A percentile compares a stretch with the other conserved stretches of the same genome.
Evolutionary conservation across 1,140 invertebrate genomes (phyloP).

Genomic region (Bilobella aurantiaca): DNA sequence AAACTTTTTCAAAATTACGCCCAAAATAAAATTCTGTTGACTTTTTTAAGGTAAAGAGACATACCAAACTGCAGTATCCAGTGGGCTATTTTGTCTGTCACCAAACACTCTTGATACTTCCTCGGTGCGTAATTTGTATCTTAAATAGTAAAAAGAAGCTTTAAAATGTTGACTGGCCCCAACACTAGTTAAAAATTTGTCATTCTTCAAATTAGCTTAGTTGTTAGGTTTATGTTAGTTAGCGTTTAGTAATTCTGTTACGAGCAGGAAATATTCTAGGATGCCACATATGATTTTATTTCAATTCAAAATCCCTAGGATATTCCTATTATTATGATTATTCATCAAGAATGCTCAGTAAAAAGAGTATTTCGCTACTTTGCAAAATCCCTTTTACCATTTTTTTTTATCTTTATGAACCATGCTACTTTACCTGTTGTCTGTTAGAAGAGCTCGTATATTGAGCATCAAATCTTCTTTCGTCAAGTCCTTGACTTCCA

Average conservation of each 20-base stretch:
- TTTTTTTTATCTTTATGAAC: background rate
- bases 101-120: background rate
- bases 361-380: no score
- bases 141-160: background rate
- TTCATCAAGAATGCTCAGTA: background rate
- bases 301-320: no score
- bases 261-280: background rate
- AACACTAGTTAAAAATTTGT: no score
- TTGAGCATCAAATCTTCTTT: background rate
- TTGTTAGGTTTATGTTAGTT: no score
- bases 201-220: no score
- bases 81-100: background rate
- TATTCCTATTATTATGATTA: no score
- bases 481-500: slow-evolving; percentile 20
- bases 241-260: background rate
- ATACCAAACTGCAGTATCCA: background rate
- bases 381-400: no score
- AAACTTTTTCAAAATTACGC: no score
- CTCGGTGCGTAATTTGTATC: background rate
- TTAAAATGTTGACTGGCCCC: no score
- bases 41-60: background rate
- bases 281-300: background rate
- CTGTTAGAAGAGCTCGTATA: background rate
- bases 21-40: background rate
- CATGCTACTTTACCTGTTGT: slow-evolving; percentile 11